Conservation (phyloP, 2,888 invertebrate species). For the Yponomeuta evonymella region DNA sequence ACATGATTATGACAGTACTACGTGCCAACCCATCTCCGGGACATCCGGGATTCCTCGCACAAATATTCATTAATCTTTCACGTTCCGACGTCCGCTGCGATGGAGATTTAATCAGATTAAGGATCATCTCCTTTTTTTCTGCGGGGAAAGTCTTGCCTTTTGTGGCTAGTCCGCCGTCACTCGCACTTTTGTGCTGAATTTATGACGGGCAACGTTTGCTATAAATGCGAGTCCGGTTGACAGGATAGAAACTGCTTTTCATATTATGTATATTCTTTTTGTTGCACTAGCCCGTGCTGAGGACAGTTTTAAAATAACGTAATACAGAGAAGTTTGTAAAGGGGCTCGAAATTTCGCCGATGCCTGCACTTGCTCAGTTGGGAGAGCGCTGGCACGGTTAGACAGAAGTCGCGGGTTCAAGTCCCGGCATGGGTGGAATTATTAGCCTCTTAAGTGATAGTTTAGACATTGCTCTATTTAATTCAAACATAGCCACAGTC, state of each 20-base stretch:
- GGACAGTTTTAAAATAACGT: too few relatives aligned
- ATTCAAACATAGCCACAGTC: too few relatives aligned
- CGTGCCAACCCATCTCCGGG: conserved; percentile 71
- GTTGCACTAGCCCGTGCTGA: too few relatives aligned
- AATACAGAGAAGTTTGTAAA: too few relatives aligned
- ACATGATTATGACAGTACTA: conserved; percentile 75
- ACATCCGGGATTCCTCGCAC: conserved; percentile 72
- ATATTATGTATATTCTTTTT: not conserved
- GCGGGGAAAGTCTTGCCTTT: conserved; percentile 73
- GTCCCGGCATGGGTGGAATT: too few relatives aligned
- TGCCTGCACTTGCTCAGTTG: too few relatives aligned
- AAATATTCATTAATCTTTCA: conserved; percentile 77
- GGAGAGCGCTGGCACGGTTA: too few relatives aligned
- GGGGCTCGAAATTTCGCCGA: too few relatives aligned
- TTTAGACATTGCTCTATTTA: too few relatives aligned
- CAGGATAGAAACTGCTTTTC: conserved; percentile 14
- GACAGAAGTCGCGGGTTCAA: too few relatives aligned
- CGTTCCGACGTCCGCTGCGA: conserved; percentile 74
- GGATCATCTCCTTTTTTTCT: conserved; percentile 68
- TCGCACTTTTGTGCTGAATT: conserved; percentile 71
- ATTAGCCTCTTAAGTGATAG: too few relatives aligned
- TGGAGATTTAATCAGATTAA: conserved; percentile 77
- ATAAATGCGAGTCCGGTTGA: conserved; percentile 48
- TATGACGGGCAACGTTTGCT: conserved; percentile 66
- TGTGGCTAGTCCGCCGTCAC: conserved; percentile 69